Base-by-base conservation (phyloP, 2,888 invertebrate species). In the Zelleria hepariella region DNA sequence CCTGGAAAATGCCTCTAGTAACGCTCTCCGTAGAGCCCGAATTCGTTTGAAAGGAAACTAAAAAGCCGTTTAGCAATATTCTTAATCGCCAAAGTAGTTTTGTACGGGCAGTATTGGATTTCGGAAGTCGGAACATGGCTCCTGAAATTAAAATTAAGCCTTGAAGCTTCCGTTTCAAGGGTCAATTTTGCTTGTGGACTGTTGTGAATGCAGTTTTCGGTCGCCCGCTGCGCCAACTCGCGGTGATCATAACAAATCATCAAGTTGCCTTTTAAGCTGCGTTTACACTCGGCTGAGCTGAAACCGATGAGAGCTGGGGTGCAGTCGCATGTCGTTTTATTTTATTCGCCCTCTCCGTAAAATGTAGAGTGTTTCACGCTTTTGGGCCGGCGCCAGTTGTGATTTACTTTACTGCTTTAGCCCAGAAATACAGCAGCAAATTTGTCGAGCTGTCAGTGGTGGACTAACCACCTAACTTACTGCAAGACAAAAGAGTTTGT, bases 211-310 rank as follows among this genome's bases (percentile, higher is more conserved):
- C 81, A 78, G 77, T 81, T 81, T 80, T 75, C 69, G 77, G 77
- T 75, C 81, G 73, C 86, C 85, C 77, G 83, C 79, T 77, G 86
- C 67, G 86, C 71, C 72, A 74, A 71, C 71, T 71, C 68, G 72
- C 71, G 73, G 82, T 75, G 84, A 85, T 84, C 84, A 83, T 81
- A 84, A 86, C 86, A 86, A 86, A 86, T 86, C 86, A 83, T 25
- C 53, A 23, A n/a, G 49, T 49, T 20, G 49, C 32, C 32, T 51
- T 51, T 51, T 51, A 51, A 51, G 51, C 32, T 42, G 32, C 32
- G 32, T 42, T 42, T 15, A 42, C 32, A 42, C 32, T 42, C 32
- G 32, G 5, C 32, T 42, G 32, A 42, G 32, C 32, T 42, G 32
- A 42, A 42, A 42, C 32, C 32, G 32, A 42, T 42, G 32, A 42